These are phyloP conservation scores for Platycnemis pennipes DNA, from an alignment of 2,888 invertebrate species.

Conservation along the genomic window DNA sequence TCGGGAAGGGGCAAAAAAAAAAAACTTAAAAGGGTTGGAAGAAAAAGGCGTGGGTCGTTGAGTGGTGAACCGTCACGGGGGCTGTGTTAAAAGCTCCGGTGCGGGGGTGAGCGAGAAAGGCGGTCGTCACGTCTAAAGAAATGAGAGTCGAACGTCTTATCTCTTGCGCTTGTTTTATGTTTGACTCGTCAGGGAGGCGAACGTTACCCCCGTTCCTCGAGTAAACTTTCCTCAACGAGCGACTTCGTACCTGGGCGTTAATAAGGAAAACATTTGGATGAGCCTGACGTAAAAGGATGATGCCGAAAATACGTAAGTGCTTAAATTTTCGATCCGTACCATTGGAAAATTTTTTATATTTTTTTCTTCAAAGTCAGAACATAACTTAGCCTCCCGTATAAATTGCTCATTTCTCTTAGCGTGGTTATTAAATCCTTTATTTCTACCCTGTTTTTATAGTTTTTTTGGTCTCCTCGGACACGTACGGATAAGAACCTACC, in stretches of 20 bases:
- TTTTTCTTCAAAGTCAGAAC: neutral
- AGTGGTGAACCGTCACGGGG: too few species aligned
- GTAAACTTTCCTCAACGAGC: neutral
- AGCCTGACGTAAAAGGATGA: neutral
- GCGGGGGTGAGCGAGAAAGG: neutral
- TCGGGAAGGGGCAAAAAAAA: too few species aligned
- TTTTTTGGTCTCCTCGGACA: too few species aligned
- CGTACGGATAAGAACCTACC: neutral
- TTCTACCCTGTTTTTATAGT: too few species aligned
- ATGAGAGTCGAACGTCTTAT: neutral
- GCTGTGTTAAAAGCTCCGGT: neutral
- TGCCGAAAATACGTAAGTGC: neutral
- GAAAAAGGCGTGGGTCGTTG: neutral
- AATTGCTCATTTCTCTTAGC: neutral
- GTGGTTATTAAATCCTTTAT: neutral
- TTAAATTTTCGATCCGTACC: neutral
- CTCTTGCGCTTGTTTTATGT: neutral
- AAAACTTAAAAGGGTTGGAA: too few species aligned
- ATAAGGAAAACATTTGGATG: neutral
- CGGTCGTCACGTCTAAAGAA: neutral
- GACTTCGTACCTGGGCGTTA: neutral
- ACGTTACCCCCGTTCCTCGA: neutral
- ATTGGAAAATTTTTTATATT: neutral
- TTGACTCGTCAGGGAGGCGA: neutral
- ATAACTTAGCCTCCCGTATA: neutral